These are phyloP conservation scores for Otocyon megalotis DNA, from an alignment of 2,113 vertebrate genomes.

Conservation along the genomic window DNA sequence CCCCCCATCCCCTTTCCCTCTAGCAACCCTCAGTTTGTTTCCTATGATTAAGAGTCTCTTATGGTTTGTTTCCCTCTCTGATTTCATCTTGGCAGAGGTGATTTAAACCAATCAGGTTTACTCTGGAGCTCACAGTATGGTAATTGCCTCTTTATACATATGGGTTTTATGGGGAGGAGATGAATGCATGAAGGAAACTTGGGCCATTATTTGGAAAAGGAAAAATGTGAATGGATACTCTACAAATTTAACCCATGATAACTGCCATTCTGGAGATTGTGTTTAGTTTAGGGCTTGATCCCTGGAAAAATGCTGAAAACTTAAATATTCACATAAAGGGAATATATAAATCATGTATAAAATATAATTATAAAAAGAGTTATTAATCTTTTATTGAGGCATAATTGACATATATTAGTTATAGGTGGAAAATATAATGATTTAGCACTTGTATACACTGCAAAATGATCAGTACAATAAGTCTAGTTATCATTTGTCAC, in stretches of 20 bases:
- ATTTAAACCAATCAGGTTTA: not conserved
- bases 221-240: not conserved
- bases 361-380: not conserved
- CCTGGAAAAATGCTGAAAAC: not conserved
- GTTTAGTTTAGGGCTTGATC: not conserved
- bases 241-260: not conserved
- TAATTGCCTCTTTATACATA: not conserved
- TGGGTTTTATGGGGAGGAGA: not conserved
- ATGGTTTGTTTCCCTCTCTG: not conserved
- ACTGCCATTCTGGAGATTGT: not conserved
- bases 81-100: not conserved
- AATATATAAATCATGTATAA: not conserved
- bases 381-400: not conserved
- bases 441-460: not conserved
- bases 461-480: not conserved
- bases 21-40: not conserved
- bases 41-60: not conserved
- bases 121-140: not conserved
- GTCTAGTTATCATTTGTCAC: not conserved
- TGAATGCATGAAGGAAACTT: not conserved
- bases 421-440: not conserved
- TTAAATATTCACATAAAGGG: not conserved
- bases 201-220: conserved; percentile 1
- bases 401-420: not conserved
- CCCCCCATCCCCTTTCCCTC: not conserved